Evolutionary conservation across 2,888 invertebrate genomes (phyloP), one percentile per base, ranked within the genome.

Genomic region (Leucoptera coffeella): DNA sequence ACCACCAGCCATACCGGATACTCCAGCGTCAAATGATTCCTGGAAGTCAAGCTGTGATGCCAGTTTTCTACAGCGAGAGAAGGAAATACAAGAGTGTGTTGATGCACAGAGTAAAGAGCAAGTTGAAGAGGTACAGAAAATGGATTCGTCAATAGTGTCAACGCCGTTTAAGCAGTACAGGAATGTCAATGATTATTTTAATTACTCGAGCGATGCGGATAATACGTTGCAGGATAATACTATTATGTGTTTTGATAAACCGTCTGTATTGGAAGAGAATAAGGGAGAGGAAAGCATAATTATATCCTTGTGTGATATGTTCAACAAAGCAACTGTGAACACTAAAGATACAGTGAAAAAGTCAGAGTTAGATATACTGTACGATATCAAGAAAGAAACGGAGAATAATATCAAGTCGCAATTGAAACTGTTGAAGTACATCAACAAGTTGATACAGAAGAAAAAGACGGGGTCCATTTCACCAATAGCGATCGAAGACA

Each of bases 121-220:
- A 25, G 53, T 57, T 33, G 46, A 44, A 15, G 52, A 58, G 32
- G 42, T 51, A 1, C n/a, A n/a, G n/a, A n/a, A n/a, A n/a, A n/a
- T n/a, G n/a, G n/a, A n/a, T n/a, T 48, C 58, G 5, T 60, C 55
- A 14, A 55, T 56, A 1, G 45, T 44, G 4, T 64, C 65, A 1
- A 65, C 62, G 21, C 64, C 65, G 8, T 64, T 64, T 33, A 52
- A 47, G 38, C 49, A 59, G 20, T 59, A 59, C 33, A 48, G 59
- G 35, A 55, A 45, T 40, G 45, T 60, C 4, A 37, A 50, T 19
- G 56, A 65, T 9, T 55, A 40, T 29, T 59, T 59, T 14, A 51
- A 54, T 26, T 44, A 57, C 26, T 55, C 59, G 1, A 47, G 43
- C 39, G 40, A 45, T 26, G 24, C 43, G 10, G 55, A 59, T 5